These are phyloP conservation scores for Antedon mediterranea DNA, from an alignment of 53 echinoderm and acorn worm species.

Conservation along the genomic window DNA sequence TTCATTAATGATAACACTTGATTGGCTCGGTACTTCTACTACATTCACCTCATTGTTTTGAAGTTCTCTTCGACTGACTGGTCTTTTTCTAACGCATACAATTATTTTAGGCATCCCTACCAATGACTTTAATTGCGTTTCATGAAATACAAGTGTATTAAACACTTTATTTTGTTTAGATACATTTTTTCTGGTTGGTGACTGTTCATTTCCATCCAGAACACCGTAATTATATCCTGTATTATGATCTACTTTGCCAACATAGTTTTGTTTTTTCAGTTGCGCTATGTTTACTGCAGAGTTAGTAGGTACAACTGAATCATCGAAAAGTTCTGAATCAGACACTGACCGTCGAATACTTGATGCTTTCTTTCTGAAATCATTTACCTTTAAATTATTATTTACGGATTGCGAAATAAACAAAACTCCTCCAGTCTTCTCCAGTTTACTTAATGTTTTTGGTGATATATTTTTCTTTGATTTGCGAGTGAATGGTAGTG, in stretches of 20 bases:
- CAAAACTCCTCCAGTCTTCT: conserved; percentile 24
- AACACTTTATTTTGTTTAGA: too few relatives aligned
- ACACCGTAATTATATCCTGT: conserved; percentile 72
- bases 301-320: too few relatives aligned
- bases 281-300: too few relatives aligned
- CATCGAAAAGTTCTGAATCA: conserved; percentile 23
- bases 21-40: conserved; percentile 32
- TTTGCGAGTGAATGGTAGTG: not conserved
- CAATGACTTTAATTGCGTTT: not conserved
- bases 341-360: conserved; percentile 23
- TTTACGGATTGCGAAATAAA: conserved; percentile 10
- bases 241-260: not conserved
- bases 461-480: conserved; percentile 5
- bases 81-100: conserved; percentile 83
- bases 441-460: conserved; percentile 20
- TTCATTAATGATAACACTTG: conserved; percentile 53
- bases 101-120: conserved; percentile 30
- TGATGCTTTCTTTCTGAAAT: too few relatives aligned
- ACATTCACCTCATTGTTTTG: conserved; percentile 53
- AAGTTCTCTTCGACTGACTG: conserved; percentile 59
- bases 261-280: conserved; percentile 17
- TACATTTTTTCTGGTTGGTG: too few relatives aligned
- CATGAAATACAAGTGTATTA: not conserved
- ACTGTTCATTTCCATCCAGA: conserved; percentile 10
- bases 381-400: too few relatives aligned